phyloP scores from a whole-genome alignment of 1,140 invertebrate genomes.

The Araneus ventricosus region DNA sequence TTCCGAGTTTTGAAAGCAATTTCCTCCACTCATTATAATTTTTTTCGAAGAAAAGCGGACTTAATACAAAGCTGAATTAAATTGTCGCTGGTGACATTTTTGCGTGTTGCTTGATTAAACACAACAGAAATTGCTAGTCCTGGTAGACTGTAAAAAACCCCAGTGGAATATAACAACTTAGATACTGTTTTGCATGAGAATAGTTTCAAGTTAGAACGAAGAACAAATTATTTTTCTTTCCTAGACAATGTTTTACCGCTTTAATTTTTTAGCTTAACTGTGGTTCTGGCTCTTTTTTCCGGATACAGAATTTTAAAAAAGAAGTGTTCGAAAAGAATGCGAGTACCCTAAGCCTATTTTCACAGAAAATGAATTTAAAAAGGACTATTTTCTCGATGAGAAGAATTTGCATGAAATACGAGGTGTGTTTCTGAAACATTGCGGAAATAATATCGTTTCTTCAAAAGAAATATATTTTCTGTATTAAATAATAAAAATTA shows the following conservation, averaged over 20 bases:
- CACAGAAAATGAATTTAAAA: not conserved
- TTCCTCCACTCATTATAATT: not conserved
- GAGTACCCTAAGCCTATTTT: not conserved
- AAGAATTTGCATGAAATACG: too few species aligned
- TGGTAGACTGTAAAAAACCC: not conserved
- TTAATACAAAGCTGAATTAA: conserved; percentile 23
- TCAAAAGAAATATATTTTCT: too few species aligned
- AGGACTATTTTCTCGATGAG: too few species aligned
- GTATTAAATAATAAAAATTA: too few species aligned
- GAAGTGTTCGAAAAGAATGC: not conserved
- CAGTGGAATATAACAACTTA: not conserved
- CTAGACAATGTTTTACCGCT: not conserved
- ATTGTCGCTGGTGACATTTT: conserved; percentile 10
- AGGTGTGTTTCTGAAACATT: too few species aligned
- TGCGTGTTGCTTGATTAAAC: conserved; percentile 52
- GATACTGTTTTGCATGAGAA: not conserved
- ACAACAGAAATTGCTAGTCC: not conserved
- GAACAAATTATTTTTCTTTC: not conserved
- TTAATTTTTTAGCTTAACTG: not conserved
- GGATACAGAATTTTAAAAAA: not conserved
- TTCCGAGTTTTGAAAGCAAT: conserved; percentile 21
- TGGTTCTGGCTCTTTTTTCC: not conserved
- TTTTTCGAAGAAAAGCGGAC: not conserved
- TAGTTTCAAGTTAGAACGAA: not conserved
- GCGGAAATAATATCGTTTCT: too few species aligned